Percentiles rank a stretch among this genome's conserved stretches.
phyloP scores from a whole-genome alignment of 2,797 vertebrate genomes.

The Takifugu ocellatus region DNA sequence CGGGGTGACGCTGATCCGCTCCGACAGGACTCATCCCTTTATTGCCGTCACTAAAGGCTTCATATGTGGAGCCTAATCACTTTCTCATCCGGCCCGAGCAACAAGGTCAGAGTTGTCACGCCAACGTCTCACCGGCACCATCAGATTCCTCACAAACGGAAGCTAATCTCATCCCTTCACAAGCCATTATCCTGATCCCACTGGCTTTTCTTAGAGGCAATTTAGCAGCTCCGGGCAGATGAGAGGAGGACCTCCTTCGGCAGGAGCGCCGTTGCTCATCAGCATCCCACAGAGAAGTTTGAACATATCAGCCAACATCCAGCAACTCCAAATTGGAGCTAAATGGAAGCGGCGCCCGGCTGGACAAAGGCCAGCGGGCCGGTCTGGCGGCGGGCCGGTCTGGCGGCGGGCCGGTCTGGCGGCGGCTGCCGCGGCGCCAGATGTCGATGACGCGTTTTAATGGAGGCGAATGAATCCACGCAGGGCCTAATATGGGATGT shows the following conservation, averaged over 20 bases:
- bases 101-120: slow-evolving; percentile 73
- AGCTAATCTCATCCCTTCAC: slow-evolving; percentile 78
- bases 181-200: slow-evolving; percentile 77
- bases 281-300: slow-evolving; percentile 59
- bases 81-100: slow-evolving; percentile 54
- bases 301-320: slow-evolving; percentile 67
- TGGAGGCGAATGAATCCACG: slow-evolving; percentile 64
- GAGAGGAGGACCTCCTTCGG: slow-evolving; percentile 67
- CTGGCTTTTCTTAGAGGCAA: slow-evolving; percentile 46
- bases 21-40: slow-evolving; percentile 27
- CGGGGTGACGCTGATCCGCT: slow-evolving; percentile 39
- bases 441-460: slow-evolving; percentile 69
- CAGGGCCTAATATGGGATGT: slow-evolving; percentile 58
- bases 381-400: slow-evolving; percentile 37
- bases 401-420: slow-evolving; percentile 58
- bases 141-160: slow-evolving; percentile 71
- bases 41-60: slow-evolving; percentile 21
- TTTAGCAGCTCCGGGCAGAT: slow-evolving; percentile 52
- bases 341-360: slow-evolving; percentile 68
- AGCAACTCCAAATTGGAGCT: slow-evolving; percentile 61
- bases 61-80: slow-evolving; percentile 70
- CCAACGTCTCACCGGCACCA: slow-evolving; percentile 66
- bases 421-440: slow-evolving; percentile 54
- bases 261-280: slow-evolving; percentile 49
- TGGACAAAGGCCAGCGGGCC: slow-evolving; percentile 72